Conservation (phyloP, 2,797 vertebrate genomes). For the Champsocephalus gunnari region DNA sequence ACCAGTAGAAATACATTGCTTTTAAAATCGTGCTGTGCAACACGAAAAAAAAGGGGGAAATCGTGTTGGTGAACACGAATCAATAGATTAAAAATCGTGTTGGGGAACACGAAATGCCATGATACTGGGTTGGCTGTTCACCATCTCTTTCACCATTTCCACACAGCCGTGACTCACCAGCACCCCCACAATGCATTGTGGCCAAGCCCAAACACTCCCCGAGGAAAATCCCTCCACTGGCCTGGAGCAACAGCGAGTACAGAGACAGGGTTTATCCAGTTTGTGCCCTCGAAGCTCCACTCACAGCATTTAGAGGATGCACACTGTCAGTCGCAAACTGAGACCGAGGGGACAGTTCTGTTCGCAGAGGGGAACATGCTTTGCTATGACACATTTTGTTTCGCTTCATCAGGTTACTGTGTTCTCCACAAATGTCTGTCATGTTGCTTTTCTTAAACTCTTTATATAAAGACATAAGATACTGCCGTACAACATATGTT, state of each 20-base stretch:
- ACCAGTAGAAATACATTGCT: too few species aligned
- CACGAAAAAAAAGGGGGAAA: too few species aligned
- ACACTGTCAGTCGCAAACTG: constrained; percentile 47
- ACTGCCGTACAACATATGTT: constrained; percentile 45
- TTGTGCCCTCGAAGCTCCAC: constrained; percentile 58
- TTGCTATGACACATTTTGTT: constrained; percentile 53
- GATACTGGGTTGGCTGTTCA: constrained; percentile 19
- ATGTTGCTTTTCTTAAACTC: constrained; percentile 44
- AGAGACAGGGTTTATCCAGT: constrained; percentile 63
- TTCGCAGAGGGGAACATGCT: constrained; percentile 45
- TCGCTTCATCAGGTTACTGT: constrained; percentile 56
- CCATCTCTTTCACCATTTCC: constrained; percentile 66
- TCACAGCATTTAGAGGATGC: constrained; percentile 49
- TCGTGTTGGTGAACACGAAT: too few species aligned
- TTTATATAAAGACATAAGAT: constrained; percentile 43
- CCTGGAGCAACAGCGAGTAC: constrained; percentile 56
- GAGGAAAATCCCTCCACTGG: constrained; percentile 60
- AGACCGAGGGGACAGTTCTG: constrained; percentile 33
- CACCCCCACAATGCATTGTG: constrained; percentile 65
- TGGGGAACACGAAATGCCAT: too few species aligned
- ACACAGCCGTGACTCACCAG: constrained; percentile 64
- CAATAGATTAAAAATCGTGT: too few species aligned
- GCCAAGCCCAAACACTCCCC: constrained; percentile 45
- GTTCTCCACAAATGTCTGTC: constrained; percentile 52
- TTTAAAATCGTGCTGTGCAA: too few species aligned